Conservation (phyloP, 1,140 invertebrate species). For the Trichonephila inaurata region DNA sequence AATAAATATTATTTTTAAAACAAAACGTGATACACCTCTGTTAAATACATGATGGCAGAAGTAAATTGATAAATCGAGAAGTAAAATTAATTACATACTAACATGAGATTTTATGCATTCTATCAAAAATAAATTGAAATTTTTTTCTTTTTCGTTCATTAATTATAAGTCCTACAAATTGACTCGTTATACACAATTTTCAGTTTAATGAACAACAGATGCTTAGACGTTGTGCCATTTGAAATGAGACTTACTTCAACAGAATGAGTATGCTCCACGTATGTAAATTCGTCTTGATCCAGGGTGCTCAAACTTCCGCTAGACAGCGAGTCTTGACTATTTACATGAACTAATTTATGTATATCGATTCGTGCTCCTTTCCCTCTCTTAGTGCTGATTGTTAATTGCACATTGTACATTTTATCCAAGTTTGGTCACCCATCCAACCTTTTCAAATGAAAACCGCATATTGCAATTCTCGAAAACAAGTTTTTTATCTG, state of each 20-base stretch:
- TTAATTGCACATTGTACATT: constrained; percentile 75
- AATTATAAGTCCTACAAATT: no score
- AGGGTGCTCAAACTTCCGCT: constrained; percentile 74
- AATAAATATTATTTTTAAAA: no score
- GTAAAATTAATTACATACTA: no score
- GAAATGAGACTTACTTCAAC: constrained; percentile 77
- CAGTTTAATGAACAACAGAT: no score
- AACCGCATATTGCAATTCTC: background rate
- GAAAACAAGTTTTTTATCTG: background rate
- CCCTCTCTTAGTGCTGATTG: constrained; percentile 57
- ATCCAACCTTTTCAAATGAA: background rate
- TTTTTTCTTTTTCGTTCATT: no score
- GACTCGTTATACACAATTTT: no score
- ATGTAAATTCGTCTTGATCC: constrained; percentile 79
- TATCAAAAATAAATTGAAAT: no score
- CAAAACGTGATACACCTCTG: no score
- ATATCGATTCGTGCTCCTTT: constrained; percentile 31
- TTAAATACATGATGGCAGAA: no score
- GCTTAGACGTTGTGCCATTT: no score
- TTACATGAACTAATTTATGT: constrained; percentile 64
- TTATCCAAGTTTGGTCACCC: constrained; percentile 53
- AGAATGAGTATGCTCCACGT: constrained; percentile 79
- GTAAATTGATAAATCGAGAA: no score
- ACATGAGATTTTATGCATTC: no score
- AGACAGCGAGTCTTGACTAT: constrained; percentile 75